A percentile compares a stretch with the other conserved stretches of the same genome.
Conservation (phyloP, 2,888 invertebrate species). For the Drosophila colorata region DNA sequence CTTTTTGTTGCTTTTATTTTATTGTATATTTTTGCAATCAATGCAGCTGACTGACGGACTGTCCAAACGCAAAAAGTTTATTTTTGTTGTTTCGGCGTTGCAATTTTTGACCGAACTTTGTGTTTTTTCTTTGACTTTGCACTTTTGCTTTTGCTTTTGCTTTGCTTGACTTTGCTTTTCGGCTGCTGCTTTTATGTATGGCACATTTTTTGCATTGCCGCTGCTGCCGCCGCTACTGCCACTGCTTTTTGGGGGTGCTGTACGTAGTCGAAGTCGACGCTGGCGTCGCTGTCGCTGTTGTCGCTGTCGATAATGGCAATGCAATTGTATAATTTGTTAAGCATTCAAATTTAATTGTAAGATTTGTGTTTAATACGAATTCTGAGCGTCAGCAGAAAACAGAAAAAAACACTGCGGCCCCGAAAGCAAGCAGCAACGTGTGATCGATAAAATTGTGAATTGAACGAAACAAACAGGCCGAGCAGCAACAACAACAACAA, state of each 20-base stretch:
- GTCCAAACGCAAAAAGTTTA: conserved; percentile 16
- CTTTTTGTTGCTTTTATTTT: conserved; percentile 16
- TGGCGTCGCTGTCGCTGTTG: conserved; percentile 19
- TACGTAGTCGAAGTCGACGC: conserved; percentile 51
- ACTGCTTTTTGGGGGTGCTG: conserved; percentile 73
- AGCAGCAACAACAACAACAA: conserved; percentile 24
- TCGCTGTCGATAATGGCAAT: conserved; percentile 51
- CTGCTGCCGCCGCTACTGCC: conserved; percentile 21
- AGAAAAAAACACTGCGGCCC: conserved; percentile 35
- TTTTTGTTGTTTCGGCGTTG: conserved; percentile 23
- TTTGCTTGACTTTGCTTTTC: conserved; percentile 38
- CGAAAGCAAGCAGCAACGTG: conserved; percentile 61
- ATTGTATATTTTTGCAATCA: conserved; percentile 5
- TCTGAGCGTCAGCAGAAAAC: conserved; percentile 39
- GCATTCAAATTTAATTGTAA: conserved; percentile 61
- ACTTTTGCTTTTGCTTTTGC: conserved; percentile 45
- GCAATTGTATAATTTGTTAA: conserved; percentile 74
- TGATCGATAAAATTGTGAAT: conserved; percentile 66
- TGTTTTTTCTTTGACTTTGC: conserved; percentile 49
- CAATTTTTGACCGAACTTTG: conserved; percentile 39
- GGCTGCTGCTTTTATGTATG: conserved; percentile 50
- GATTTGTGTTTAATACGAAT: conserved; percentile 37
- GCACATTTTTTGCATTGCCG: conserved; percentile 54
- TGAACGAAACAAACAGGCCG: conserved; percentile 37
- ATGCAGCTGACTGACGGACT: conserved; percentile 13